These are phyloP conservation scores for Linurgus olivaceus DNA, from an alignment of 2,797 vertebrate genomes.

Conservation along the genomic window DNA sequence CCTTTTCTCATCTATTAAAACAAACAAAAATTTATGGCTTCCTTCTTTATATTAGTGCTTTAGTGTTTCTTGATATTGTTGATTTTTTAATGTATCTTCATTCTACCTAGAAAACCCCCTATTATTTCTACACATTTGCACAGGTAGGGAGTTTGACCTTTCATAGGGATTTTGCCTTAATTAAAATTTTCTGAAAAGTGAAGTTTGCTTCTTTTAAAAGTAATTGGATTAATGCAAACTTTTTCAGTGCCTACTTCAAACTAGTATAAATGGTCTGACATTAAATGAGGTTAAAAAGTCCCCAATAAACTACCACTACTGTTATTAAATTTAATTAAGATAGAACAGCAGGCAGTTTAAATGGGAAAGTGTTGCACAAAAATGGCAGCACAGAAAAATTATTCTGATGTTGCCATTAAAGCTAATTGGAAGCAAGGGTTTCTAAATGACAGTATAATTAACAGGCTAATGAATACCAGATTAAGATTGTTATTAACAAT, in stretches of 20 bases:
- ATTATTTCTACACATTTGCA: not conserved
- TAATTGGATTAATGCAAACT: constrained; percentile 30
- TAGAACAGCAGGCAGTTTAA: constrained; percentile 38
- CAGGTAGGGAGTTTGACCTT: constrained; percentile 2
- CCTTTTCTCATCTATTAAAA: not conserved
- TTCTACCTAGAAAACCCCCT: not conserved
- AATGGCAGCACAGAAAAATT: constrained; percentile 53
- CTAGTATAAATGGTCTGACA: constrained; percentile 38
- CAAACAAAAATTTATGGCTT: not conserved
- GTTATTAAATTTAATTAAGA: constrained; percentile 68
- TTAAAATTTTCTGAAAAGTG: not conserved
- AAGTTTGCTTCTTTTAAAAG: constrained; percentile 30
- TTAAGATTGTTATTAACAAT: constrained; percentile 54
- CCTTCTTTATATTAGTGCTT: not conserved
- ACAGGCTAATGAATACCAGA: constrained; percentile 57
- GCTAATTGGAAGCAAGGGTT: constrained; percentile 53
- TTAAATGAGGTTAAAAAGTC: constrained; percentile 57
- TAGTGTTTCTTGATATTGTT: not conserved
- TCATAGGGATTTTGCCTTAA: not conserved
- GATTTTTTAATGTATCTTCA: not conserved
- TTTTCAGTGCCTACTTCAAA: constrained; percentile 32
- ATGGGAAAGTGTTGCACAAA: constrained; percentile 26
- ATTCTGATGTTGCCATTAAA: constrained; percentile 55
- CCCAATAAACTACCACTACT: constrained; percentile 42
- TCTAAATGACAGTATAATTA: constrained; percentile 68